Evolutionary conservation across 2,888 invertebrate species (phyloP), one percentile per base, ranked within the genome.

Genomic region (Himalopsyche japonica): DNA sequence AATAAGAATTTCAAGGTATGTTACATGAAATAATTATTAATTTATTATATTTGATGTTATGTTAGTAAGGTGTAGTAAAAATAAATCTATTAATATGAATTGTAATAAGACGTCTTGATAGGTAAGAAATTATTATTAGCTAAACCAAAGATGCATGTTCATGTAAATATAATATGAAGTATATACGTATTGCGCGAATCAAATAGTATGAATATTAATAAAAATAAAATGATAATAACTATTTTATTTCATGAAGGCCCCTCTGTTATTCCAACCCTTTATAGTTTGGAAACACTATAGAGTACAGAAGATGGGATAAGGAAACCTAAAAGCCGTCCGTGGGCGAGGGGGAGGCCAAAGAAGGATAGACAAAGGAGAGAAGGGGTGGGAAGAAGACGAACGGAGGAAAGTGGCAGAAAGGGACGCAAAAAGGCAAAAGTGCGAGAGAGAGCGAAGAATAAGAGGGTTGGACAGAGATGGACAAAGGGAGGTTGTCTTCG

Each of bases 271-370:
- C 43, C 37, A 20, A 15, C 76, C n/a, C 8, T 37, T 76, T 18
- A 64, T 70, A 79, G 84, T 82, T 82, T 77, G 57, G 79, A 82
- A 79, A 76, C 82, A 47, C 48, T 82, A 80, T 79, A 32, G 82
- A 82, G 84, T 70, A 82, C 32, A 49, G 80, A 84, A 84, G 84
- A 84, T 47, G 82, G 82, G 83, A 82, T 86, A 86, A 86, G 86
- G 86, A 86, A 86, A 81, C 76, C 84, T 64, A 37, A 84, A 82
- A 80, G 86, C 85, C 76, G 78, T 47, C 80, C 83, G 80, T 43
- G 81, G 79, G 83, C 79, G 79, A 76, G 76, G 43, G 81, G 83
- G 83, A 76, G 81, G 82, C 37, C 79, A 48, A 64, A 57, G 47
- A 70, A 80, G 85, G 76, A 79, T 79, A 47, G 80, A 82, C 80